Conservation (phyloP, 2,113 vertebrate genomes). For the Charina bottae region DNA sequence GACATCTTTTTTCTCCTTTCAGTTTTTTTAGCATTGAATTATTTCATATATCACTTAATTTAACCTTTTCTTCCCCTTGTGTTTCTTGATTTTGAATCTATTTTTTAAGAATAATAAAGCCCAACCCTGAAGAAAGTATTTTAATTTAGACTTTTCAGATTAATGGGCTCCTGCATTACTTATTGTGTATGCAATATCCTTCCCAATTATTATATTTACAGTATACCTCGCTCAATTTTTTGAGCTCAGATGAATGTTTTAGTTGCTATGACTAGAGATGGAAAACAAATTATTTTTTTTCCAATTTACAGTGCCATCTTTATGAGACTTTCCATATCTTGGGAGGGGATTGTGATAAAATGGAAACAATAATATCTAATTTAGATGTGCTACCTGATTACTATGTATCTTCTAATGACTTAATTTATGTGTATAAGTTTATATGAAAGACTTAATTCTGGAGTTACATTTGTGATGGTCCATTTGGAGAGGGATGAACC, state of each 20-base stretch:
- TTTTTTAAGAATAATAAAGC: neutral
- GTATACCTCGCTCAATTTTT: no score
- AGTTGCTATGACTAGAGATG: neutral
- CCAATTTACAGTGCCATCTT: neutral
- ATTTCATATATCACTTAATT: neutral
- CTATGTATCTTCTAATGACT: neutral
- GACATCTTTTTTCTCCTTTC: neutral
- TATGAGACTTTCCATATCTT: neutral
- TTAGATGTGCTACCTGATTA: neutral
- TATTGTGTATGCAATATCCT: no score
- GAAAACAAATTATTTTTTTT: neutral
- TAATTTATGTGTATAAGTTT: neutral
- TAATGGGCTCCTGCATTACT: neutral
- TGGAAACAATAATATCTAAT: neutral
- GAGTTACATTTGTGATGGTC: neutral
- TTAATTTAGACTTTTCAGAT: neutral
- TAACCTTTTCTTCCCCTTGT: constrained; percentile 13
- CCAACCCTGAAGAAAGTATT: neutral
- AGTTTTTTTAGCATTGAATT: neutral
- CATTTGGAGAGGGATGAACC: neutral
- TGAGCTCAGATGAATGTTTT: neutral
- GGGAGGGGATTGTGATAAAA: neutral
- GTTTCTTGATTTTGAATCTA: neutral
- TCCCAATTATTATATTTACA: no score
- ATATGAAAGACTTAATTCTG: neutral